phyloP scores from a whole-genome alignment of 2,888 invertebrate species.

The Cryptophagus acutangulus region DNA sequence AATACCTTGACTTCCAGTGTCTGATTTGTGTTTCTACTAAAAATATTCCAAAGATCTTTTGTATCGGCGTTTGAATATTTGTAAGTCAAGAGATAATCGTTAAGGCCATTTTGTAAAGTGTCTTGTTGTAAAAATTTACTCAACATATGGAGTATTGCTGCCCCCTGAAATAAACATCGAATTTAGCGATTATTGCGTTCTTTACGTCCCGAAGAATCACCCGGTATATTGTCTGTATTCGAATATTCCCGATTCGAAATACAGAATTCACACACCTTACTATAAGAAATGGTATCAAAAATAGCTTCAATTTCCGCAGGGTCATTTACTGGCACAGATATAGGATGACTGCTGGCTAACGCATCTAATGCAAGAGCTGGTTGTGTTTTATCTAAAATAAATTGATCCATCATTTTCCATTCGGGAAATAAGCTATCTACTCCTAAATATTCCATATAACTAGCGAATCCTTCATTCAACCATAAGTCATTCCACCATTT shows the following conservation, averaged over 20 bases:
- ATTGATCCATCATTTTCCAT: slow-evolving; percentile 68
- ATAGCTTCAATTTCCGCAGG: slow-evolving; percentile 67
- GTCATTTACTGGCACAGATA: slow-evolving; percentile 63
- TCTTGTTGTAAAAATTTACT: slow-evolving; percentile 62
- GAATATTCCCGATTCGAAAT: too few relatives aligned
- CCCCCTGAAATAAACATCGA: slow-evolving; percentile 52
- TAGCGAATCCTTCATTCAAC: slow-evolving; percentile 86
- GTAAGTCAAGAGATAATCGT: slow-evolving; percentile 63
- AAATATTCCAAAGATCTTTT: slow-evolving; percentile 74
- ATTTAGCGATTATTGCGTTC: background rate
- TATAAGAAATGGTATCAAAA: slow-evolving; percentile 72
- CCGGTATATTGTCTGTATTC: slow-evolving; percentile 1
- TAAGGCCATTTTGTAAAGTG: slow-evolving; percentile 59
- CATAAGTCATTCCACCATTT: slow-evolving; percentile 92
- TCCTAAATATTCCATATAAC: slow-evolving; percentile 74
- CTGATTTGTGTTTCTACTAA: slow-evolving; percentile 60
- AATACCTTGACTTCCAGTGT: slow-evolving; percentile 58
- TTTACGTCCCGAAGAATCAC: background rate
- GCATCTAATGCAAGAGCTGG: slow-evolving; percentile 65
- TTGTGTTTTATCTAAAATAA: slow-evolving; percentile 63
- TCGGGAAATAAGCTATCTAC: slow-evolving; percentile 58
- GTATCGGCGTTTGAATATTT: slow-evolving; percentile 70
- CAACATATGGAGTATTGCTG: slow-evolving; percentile 67
- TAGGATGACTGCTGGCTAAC: slow-evolving; percentile 65
- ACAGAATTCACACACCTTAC: slow-evolving; percentile 53